Percentiles rank a stretch among this genome's conserved stretches.
phyloP scores from a whole-genome alignment of 2,797 vertebrate species.

The Rousettus madagascariensis region DNA sequence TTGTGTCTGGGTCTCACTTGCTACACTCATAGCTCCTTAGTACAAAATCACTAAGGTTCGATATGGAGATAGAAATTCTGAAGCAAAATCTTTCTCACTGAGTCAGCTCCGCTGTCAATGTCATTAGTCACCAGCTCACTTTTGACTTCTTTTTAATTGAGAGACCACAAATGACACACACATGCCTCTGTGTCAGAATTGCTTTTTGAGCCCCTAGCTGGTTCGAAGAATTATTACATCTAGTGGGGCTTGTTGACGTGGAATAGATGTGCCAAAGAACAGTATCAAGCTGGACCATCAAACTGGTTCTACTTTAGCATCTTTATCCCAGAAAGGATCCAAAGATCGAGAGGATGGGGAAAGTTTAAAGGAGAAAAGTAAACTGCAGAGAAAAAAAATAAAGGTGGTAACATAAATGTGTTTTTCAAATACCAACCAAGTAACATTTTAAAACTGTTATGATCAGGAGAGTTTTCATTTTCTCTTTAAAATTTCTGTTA shows the following conservation, averaged over 20 bases:
- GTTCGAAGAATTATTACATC: neutral
- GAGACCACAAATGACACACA: neutral
- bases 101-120: neutral
- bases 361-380: conserved; percentile 30
- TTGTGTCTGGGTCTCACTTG: neutral
- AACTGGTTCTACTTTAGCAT: neutral
- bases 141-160: neutral
- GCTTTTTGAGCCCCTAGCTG: neutral
- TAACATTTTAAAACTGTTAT: neutral
- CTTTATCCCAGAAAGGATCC: conserved; percentile 1
- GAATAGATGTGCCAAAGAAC: neutral
- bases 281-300: neutral
- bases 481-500: conserved; percentile 30
- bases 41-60: neutral
- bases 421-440: conserved; percentile 1
- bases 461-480: neutral
- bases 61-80: neutral
- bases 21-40: neutral
- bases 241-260: neutral
- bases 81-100: neutral
- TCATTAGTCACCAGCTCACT: neutral
- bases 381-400: neutral
- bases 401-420: neutral
- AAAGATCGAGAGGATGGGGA: neutral
- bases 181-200: neutral